phyloP scores from a whole-genome alignment of 1,140 invertebrate genomes.

The Oppia nitens region DNA sequence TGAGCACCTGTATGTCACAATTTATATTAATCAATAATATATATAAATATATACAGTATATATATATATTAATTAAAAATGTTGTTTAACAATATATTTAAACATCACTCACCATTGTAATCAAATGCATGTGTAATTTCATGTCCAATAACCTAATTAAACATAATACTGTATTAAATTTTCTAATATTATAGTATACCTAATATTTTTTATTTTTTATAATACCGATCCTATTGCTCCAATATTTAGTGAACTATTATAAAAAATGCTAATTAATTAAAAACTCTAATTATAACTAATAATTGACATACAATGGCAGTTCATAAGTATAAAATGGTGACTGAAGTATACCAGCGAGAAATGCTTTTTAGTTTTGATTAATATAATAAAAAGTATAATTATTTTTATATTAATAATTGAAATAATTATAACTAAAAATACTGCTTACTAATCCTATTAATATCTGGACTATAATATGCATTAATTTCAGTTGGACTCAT shows the following conservation, averaged over 20 bases:
- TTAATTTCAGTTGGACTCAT: slow-evolving; percentile 26
- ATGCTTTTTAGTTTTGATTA: too few species aligned
- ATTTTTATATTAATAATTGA: neutral
- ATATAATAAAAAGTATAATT: neutral
- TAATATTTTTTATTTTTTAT: neutral
- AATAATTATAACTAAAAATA: slow-evolving; percentile 1
- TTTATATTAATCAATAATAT: too few species aligned
- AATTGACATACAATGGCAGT: slow-evolving; percentile 27
- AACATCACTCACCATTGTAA: slow-evolving; percentile 41
- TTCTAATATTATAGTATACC: too few species aligned
- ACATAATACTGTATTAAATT: neutral
- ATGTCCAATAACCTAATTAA: slow-evolving; percentile 19
- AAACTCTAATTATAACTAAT: neutral
- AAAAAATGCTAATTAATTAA: neutral
- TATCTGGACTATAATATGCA: slow-evolving; percentile 42
- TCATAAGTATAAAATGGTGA: slow-evolving; percentile 28
- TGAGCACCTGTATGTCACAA: neutral
- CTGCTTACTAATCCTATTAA: slow-evolving; percentile 29
- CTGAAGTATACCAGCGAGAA: slow-evolving; percentile 30
- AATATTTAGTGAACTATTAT: neutral
- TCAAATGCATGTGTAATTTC: slow-evolving; percentile 34
- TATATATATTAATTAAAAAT: too few species aligned
- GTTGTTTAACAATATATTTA: too few species aligned
- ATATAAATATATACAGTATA: too few species aligned
- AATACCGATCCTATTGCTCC: neutral